phyloP scores from a whole-genome alignment of 2,797 vertebrate genomes.

The Scolopax rusticola region DNA sequence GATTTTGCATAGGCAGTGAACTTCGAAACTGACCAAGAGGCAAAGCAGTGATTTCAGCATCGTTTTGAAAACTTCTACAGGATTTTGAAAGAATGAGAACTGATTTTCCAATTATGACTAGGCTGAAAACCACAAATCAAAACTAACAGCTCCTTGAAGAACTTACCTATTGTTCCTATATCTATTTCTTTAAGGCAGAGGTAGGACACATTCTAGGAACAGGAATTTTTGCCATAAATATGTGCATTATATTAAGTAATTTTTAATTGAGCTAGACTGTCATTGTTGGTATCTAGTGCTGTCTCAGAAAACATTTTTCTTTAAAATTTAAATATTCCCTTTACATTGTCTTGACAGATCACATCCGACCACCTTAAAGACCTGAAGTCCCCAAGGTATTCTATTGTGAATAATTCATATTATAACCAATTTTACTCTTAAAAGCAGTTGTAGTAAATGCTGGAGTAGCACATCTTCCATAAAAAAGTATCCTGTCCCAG shows the following conservation, averaged over 20 bases:
- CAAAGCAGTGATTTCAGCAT: neutral
- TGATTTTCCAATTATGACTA: neutral
- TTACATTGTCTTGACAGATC: constrained; percentile 11
- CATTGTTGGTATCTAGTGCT: neutral
- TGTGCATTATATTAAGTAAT: neutral
- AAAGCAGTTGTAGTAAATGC: constrained; percentile 22
- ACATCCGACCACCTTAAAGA: constrained; percentile 7
- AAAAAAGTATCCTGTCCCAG: constrained; percentile 19
- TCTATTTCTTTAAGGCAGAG: neutral
- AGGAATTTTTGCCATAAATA: neutral
- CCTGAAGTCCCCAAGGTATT: neutral
- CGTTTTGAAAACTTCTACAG: neutral
- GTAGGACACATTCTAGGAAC: neutral
- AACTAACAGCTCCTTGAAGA: neutral
- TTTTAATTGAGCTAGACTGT: neutral
- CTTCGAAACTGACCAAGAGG: neutral
- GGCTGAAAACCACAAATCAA: neutral
- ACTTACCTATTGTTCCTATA: neutral
- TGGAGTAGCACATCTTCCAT: neutral
- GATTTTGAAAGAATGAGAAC: neutral
- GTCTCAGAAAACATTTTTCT: neutral
- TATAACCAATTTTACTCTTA: constrained; percentile 20
- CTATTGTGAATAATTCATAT: constrained; percentile 57
- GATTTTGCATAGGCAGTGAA: neutral
- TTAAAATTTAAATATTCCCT: constrained; percentile 8